Conservation (phyloP, 2,888 invertebrate genomes). For the Pterostichus madidus region DNA sequence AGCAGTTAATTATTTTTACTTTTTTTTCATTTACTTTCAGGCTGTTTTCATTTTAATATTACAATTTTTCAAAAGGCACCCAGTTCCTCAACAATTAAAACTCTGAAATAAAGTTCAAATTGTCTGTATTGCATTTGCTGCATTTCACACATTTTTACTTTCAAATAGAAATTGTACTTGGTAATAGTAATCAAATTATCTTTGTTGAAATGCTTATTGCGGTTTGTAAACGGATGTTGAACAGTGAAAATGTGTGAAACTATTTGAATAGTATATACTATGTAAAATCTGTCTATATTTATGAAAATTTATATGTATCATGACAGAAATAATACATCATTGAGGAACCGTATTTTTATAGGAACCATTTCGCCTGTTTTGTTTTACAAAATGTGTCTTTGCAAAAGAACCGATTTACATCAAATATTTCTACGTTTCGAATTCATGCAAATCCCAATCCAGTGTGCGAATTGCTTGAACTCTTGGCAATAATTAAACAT, state of each 20-base stretch:
- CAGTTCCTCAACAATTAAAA: constrained; percentile 77
- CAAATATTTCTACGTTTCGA: constrained; percentile 39
- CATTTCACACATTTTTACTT: constrained; percentile 32
- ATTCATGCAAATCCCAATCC: constrained; percentile 44
- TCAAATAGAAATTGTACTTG: too few relatives aligned
- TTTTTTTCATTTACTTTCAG: constrained; percentile 68
- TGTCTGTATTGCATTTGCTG: constrained; percentile 31
- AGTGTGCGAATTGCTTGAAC: constrained; percentile 44
- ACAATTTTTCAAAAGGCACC: constrained; percentile 76
- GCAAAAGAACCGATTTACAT: constrained; percentile 49
- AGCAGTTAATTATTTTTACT: constrained; percentile 64
- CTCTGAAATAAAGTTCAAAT: constrained; percentile 66
- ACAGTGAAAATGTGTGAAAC: constrained; percentile 20
- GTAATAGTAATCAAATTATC: too few relatives aligned
- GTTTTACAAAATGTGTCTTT: constrained; percentile 59
- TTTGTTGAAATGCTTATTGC: constrained; percentile 24
- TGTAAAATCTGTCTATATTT: constrained; percentile 31
- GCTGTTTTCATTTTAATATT: constrained; percentile 71
- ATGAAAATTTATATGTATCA: constrained; percentile 20
- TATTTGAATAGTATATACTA: constrained; percentile 18
- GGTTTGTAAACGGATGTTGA: constrained; percentile 48
- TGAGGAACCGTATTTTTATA: constrained; percentile 76
- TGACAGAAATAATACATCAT: constrained; percentile 71
- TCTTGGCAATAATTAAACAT: constrained; percentile 44
- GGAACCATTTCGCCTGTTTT: constrained; percentile 76